Conservation (phyloP, 1,140 invertebrate genomes). For the Chionoecetes opilio region DNA sequence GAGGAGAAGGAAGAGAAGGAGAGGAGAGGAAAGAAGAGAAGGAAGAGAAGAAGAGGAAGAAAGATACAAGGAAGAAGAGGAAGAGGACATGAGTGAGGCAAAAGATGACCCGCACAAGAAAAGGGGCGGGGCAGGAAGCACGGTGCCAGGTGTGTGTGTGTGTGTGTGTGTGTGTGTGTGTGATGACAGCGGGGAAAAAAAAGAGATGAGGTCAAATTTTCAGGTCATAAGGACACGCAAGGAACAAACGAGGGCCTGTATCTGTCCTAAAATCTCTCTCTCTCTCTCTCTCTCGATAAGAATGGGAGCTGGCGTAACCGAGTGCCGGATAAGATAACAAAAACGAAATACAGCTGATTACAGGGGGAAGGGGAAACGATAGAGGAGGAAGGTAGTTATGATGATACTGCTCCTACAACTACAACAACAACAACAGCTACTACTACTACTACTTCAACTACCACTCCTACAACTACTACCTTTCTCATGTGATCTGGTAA, state of each 20-base stretch:
- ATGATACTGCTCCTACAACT: too few species aligned
- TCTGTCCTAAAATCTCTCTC: background rate
- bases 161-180: constrained; percentile 20
- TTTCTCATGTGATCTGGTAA: too few species aligned
- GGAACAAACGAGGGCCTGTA: background rate
- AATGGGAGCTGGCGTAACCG: background rate
- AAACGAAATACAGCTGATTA: background rate
- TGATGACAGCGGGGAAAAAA: background rate
- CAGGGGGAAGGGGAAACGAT: background rate
- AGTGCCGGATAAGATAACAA: background rate
- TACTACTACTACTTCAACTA: too few species aligned
- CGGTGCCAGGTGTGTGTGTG: too few species aligned
- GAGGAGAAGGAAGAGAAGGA: background rate
- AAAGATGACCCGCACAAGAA: too few species aligned
- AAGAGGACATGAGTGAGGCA: too few species aligned
- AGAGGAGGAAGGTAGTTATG: background rate
- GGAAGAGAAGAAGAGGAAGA: background rate
- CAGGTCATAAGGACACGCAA: background rate
- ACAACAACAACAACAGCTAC: too few species aligned
- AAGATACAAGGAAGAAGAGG: too few species aligned
- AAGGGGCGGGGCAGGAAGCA: too few species aligned
- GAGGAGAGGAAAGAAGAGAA: background rate
- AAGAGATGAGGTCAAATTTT: background rate
- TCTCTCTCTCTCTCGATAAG: constrained; percentile 18
- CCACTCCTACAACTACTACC: too few species aligned